Evolutionary conservation across 23 tunicate species (phyloP).

Genomic region (Styela clava): DNA sequence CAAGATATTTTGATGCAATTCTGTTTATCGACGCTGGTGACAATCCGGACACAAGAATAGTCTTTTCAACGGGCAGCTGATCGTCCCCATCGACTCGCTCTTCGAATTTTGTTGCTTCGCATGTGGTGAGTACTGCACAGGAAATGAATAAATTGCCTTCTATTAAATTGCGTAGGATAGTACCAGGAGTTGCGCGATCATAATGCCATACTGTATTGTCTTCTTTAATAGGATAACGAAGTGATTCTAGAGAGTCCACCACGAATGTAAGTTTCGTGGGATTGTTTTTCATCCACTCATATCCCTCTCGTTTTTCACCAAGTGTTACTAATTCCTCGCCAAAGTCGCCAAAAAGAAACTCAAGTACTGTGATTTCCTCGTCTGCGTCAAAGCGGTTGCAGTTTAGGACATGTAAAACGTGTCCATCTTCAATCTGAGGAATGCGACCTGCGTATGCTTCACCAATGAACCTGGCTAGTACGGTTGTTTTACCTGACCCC

Average conservation of each 20-base stretch:
- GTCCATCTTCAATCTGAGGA: neutral
- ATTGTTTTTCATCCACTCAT: neutral
- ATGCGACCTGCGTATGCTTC: neutral
- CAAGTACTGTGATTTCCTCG: neutral
- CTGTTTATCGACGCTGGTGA: neutral
- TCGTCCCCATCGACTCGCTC: neutral
- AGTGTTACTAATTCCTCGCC: neutral
- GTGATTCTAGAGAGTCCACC: neutral
- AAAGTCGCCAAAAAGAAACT: neutral
- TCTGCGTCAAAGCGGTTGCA: neutral
- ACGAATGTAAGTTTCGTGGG: neutral
- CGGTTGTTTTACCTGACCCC: neutral
- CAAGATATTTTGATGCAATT: neutral
- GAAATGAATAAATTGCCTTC: neutral
- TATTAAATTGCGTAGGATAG: neutral
- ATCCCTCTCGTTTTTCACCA: neutral
- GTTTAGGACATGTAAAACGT: neutral
- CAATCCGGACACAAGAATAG: neutral
- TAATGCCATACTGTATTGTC: neutral
- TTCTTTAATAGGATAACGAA: neutral
- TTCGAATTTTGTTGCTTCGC: neutral
- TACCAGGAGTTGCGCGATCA: neutral
- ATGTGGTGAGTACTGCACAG: neutral
- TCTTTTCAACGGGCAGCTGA: neutral
- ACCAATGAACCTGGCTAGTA: neutral